These are phyloP conservation scores for Beris chalybata DNA, from an alignment of 2,888 invertebrate genomes.

Conservation along the genomic window DNA sequence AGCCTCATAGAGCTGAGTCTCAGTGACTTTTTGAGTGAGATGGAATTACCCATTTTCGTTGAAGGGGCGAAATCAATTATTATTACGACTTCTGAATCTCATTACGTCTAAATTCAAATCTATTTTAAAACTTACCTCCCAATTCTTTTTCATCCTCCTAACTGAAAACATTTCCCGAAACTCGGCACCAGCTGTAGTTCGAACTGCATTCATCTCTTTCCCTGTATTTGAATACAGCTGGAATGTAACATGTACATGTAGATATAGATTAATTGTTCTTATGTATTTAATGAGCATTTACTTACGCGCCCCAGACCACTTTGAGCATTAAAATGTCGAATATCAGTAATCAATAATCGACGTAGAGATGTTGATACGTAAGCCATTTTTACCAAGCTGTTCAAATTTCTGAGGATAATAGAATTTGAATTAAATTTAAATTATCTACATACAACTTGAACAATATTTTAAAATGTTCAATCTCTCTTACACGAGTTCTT, in stretches of 20 bases:
- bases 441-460: no score
- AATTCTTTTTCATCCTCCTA: slow-evolving; percentile 13
- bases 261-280: background rate
- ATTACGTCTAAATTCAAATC: background rate
- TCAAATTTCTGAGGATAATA: no score
- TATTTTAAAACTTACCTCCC: slow-evolving; percentile 16
- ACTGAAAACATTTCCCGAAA: slow-evolving; percentile 12
- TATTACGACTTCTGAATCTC: background rate
- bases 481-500: no score
- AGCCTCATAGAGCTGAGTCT: no score
- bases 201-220: background rate
- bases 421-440: no score
- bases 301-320: no score
- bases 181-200: background rate
- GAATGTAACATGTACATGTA: background rate
- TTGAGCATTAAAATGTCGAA: no score
- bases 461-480: no score
- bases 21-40: no score
- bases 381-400: slow-evolving; percentile 1
- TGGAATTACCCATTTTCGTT: no score
- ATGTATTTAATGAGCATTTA: no score
- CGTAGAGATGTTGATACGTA: background rate
- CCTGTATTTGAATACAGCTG: slow-evolving; percentile 14
- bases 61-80: no score
- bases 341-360: slow-evolving; percentile 4